Conservation (phyloP, 1,140 invertebrate species). For the Ceratitis capitata region DNA sequence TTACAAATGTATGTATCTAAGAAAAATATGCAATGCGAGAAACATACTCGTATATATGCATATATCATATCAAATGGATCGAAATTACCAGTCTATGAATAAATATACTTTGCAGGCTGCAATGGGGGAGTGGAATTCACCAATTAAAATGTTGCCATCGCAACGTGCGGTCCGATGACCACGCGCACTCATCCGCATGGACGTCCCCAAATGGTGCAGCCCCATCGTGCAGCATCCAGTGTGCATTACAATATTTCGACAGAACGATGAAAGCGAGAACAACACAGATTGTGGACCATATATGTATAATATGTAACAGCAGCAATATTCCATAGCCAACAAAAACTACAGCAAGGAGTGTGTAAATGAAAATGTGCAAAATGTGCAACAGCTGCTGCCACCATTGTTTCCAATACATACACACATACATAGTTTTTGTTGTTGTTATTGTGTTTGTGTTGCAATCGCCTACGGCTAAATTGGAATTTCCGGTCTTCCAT, state of each 20-base stretch:
- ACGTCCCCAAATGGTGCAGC: neutral
- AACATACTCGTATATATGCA: no score
- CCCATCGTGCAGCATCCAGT: neutral
- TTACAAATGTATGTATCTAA: neutral
- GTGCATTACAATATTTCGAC: neutral
- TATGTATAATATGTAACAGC: neutral
- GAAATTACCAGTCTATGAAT: neutral
- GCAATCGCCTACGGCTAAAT: constrained; percentile 23
- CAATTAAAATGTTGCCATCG: constrained; percentile 22
- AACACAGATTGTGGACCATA: neutral
- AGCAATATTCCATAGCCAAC: neutral
- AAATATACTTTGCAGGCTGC: constrained; percentile 6
- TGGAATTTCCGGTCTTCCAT: constrained; percentile 28
- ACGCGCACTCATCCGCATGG: neutral
- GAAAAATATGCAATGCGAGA: no score
- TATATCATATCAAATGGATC: neutral
- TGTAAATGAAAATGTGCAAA: neutral
- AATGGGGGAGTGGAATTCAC: neutral
- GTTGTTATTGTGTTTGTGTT: neutral
- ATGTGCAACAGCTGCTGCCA: neutral
- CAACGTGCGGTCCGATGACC: neutral
- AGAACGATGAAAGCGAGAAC: neutral
- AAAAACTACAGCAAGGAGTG: neutral
- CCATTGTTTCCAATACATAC: neutral
- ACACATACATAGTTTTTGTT: neutral